Conservation (phyloP, 2,113 vertebrate species). For the Pungitius pungitius region DNA sequence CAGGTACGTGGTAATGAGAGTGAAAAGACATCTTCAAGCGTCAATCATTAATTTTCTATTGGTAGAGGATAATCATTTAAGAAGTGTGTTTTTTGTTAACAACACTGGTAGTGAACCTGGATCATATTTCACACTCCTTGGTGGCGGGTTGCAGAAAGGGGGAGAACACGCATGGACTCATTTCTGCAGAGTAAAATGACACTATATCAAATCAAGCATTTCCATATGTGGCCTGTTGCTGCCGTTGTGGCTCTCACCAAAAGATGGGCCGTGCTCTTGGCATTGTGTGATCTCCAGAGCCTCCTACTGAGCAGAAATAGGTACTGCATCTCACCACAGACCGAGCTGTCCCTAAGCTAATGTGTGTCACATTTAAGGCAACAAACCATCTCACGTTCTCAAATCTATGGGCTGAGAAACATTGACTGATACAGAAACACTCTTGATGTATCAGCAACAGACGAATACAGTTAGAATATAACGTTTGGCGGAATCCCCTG, state of each 20-base stretch:
- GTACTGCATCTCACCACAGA: slow-evolving; percentile 30
- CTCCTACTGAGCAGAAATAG: slow-evolving; percentile 84
- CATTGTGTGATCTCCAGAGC: slow-evolving; percentile 82
- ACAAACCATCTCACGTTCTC: slow-evolving; percentile 2
- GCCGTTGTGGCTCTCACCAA: slow-evolving; percentile 63
- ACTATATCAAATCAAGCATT: slow-evolving; percentile 99
- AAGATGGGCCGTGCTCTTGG: slow-evolving; percentile 34
- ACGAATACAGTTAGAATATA: slow-evolving; percentile 18
- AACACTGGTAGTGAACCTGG: slow-evolving; percentile 90
- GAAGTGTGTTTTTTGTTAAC: slow-evolving; percentile 87
- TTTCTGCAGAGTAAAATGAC: slow-evolving; percentile 99
- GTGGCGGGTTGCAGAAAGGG: slow-evolving; percentile 46
- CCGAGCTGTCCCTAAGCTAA: background rate
- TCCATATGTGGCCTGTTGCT: slow-evolving; percentile 96
- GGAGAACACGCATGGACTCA: slow-evolving; percentile 89
- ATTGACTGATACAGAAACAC: slow-evolving; percentile 8
- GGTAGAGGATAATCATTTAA: slow-evolving; percentile 90
- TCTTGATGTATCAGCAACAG: slow-evolving; percentile 4
- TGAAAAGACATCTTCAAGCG: slow-evolving; percentile 13
- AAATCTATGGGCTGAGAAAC: background rate
- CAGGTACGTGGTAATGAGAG: background rate
- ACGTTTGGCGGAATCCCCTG: slow-evolving; percentile 15
- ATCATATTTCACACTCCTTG: slow-evolving; percentile 92
- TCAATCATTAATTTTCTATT: slow-evolving; percentile 28
- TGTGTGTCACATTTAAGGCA: slow-evolving; percentile 1